Percentiles rank a stretch among this genome's conserved stretches.
phyloP scores from a whole-genome alignment of 2,888 invertebrate species.

The Mayetiola destructor region DNA sequence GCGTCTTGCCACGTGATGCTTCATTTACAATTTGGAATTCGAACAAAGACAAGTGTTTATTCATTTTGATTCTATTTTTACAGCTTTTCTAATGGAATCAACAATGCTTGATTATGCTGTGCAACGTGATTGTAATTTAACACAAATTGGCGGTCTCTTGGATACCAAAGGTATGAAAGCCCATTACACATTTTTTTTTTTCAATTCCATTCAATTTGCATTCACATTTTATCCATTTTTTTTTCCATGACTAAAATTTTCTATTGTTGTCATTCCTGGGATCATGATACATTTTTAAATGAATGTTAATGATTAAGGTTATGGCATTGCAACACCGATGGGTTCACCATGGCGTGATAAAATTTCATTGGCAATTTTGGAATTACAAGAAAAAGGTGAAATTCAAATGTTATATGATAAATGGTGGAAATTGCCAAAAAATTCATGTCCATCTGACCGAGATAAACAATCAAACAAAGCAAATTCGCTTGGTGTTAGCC shows the following conservation, averaged over 20 bases:
- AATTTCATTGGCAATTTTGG: constrained; percentile 66
- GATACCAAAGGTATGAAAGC: constrained; percentile 74
- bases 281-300: neutral
- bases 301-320: constrained; percentile 51
- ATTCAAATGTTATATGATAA: constrained; percentile 63
- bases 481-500: constrained; percentile 81
- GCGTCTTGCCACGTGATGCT: neutral
- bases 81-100: constrained; percentile 77
- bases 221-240: too few species aligned
- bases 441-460: neutral
- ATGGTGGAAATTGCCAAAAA: constrained; percentile 77
- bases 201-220: too few species aligned
- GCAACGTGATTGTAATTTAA: constrained; percentile 69
- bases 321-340: constrained; percentile 46
- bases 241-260: too few species aligned
- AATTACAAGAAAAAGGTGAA: constrained; percentile 70
- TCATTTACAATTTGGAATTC: neutral
- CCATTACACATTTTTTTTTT: too few species aligned
- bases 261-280: too few species aligned
- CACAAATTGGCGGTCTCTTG: constrained; percentile 70
- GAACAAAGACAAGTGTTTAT: neutral
- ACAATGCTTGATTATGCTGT: constrained; percentile 74
- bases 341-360: neutral
- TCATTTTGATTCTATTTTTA: neutral
- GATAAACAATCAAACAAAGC: constrained; percentile 32